phyloP scores from a whole-genome alignment of 2,113 vertebrate genomes.

The Sinocyclocheilus maitianheensis region DNA sequence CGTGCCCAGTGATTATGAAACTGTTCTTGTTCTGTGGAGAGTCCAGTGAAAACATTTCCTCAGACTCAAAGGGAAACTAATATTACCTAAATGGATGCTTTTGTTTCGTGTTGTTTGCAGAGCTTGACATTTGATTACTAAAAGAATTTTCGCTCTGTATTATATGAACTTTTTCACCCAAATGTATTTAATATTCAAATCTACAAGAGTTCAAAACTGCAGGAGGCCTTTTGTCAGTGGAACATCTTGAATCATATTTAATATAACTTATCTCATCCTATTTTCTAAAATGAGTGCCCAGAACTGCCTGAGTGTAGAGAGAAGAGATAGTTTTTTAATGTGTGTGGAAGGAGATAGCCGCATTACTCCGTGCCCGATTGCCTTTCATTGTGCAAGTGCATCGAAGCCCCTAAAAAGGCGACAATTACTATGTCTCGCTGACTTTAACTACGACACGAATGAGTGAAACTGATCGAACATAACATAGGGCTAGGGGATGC shows the following conservation, averaged over 20 bases:
- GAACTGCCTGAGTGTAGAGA: conserved; percentile 55
- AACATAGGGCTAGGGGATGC: background rate
- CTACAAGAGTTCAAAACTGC: conserved; percentile 68
- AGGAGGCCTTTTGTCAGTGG: conserved; percentile 64
- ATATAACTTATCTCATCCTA: conserved; percentile 71
- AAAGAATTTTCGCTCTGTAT: background rate
- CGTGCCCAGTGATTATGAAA: conserved; percentile 20
- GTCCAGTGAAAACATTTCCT: background rate
- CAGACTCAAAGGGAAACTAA: background rate
- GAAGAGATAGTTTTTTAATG: conserved; percentile 43
- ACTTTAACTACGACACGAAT: background rate
- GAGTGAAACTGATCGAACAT: background rate
- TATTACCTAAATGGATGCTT: conserved; percentile 5
- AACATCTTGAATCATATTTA: conserved; percentile 73
- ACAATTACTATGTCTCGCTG: conserved; percentile 33
- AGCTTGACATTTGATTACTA: conserved; percentile 7
- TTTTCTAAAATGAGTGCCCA: conserved; percentile 64
- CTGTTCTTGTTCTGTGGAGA: conserved; percentile 3
- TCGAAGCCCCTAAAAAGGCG: conserved; percentile 32
- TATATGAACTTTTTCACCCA: conserved; percentile 39
- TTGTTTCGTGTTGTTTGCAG: conserved; percentile 4
- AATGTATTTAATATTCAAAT: conserved; percentile 63
- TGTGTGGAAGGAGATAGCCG: conserved; percentile 42
- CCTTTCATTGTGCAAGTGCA: conserved; percentile 52
- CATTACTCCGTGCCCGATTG: conserved; percentile 42